Evolutionary conservation across 1,140 invertebrate genomes (phyloP).

Genomic region (Ips typographus): DNA sequence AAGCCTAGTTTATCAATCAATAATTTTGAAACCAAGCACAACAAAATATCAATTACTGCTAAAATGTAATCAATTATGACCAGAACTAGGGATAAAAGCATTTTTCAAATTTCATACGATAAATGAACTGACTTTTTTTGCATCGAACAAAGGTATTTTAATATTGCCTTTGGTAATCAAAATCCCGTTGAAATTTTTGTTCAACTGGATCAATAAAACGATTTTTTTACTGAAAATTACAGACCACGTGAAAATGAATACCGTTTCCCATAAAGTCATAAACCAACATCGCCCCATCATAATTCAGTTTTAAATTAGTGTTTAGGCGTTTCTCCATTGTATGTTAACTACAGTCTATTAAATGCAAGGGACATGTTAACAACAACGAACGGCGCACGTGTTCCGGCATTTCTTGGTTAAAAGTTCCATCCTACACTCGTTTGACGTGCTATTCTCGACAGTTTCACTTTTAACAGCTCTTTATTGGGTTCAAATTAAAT

Average conservation of each 20-base stretch:
- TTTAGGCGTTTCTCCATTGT: conserved; percentile 30
- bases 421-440: conserved; percentile 10
- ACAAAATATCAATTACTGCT: too few species aligned
- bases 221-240: too few species aligned
- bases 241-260: background rate
- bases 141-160: too few species aligned
- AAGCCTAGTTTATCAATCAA: too few species aligned
- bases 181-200: too few species aligned
- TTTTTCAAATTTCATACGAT: too few species aligned
- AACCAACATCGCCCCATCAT: conserved; percentile 9
- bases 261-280: conserved; percentile 1
- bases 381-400: conserved; percentile 27
- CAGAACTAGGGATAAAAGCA: too few species aligned
- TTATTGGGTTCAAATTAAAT: background rate
- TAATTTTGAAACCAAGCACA: too few species aligned
- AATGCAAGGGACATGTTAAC: conserved; percentile 27
- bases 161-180: too few species aligned
- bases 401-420: conserved; percentile 30
- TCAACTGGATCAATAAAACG: too few species aligned
- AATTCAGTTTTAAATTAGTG: conserved; percentile 17
- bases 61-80: too few species aligned
- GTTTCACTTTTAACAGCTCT: conserved; percentile 5
- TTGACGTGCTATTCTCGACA: conserved; percentile 7
- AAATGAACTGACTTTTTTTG: too few species aligned
- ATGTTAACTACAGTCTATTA: conserved; percentile 34